Base-by-base conservation (phyloP, 2,888 invertebrate species). In the Ormyrus labotus region DNA sequence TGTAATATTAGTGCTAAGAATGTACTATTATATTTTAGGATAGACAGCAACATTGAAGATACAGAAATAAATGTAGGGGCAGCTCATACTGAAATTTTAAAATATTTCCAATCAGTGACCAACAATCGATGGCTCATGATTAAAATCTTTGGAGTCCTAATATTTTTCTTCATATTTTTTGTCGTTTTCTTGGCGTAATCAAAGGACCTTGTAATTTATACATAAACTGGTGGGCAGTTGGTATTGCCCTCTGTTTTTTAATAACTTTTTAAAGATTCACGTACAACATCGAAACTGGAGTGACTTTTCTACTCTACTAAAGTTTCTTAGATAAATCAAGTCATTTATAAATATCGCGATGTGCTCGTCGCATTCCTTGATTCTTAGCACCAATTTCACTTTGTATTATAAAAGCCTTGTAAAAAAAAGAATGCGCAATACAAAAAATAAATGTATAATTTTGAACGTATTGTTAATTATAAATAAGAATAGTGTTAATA, bases 61-160 rank as follows among this genome's bases (percentile, higher is more conserved):
- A 95, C 99, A 0, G 96, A 97, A 90, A 91, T 99, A 89, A 99
- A 99, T 92, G 98, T 99, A 65, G 99, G 99, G 92, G 98, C 98
- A 69, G 99, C 99, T 4, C 99, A 99, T 89, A 93, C 96, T 81
- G 98, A 99, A 92, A 97, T 99, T 85, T 93, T 99, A 86, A 98
- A 97, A 91, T 99, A 99, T 92, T 99, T 99, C 91, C 98, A 97
- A 91, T 96, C 96, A 77, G 96, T 99, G 57, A 97, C 98, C 13
- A 97, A 97, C 83, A 99, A 99, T 92, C 94, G 99, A 87, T 99
- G 99, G 96, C 93, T 99, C 53, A 99, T 99, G 98, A 96, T 99
- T 86, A 99, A 99, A 93, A 95, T 99, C 85, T 99, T 99, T 92
- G 99, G 96, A 74, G 97, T 99, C 83, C 93, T 99, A 76, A 98